A percentile compares a stretch with the other conserved stretches of the same genome.
phyloP scores from a whole-genome alignment of 2,797 vertebrate genomes.

The Ctenochaetus hawaiiensis region DNA sequence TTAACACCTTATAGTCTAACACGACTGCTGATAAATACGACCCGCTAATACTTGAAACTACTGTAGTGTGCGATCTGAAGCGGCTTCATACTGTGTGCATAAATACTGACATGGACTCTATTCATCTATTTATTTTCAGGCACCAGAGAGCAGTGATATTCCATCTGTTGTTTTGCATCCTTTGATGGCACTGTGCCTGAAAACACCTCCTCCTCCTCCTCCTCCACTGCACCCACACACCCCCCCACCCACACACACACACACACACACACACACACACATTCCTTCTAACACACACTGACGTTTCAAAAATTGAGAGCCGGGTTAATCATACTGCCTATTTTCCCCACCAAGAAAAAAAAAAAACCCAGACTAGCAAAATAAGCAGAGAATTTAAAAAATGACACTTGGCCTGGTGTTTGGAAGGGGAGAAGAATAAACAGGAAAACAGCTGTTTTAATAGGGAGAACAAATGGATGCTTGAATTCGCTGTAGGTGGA shows the following conservation, averaged over 20 bases:
- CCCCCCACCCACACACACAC: slow-evolving; percentile 2
- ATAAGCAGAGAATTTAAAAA: slow-evolving; percentile 43
- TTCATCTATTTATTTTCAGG: slow-evolving; percentile 37
- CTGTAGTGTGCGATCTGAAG: slow-evolving; percentile 7
- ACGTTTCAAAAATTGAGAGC: slow-evolving; percentile 16
- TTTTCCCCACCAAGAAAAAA: slow-evolving; percentile 24
- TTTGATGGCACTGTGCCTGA: slow-evolving; percentile 43
- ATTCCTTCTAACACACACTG: no score
- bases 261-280: background rate
- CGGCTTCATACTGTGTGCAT: slow-evolving; percentile 33
- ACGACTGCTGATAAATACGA: slow-evolving; percentile 48
- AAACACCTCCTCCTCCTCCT: slow-evolving; percentile 22
- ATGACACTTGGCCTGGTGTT: slow-evolving; percentile 22
- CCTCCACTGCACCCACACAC: background rate
- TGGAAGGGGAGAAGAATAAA: slow-evolving; percentile 50
- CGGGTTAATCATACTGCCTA: slow-evolving; percentile 34
- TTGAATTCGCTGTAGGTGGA: slow-evolving; percentile 54
- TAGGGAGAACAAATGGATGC: slow-evolving; percentile 28
- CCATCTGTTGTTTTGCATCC: slow-evolving; percentile 59
- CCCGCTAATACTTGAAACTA: slow-evolving; percentile 30
- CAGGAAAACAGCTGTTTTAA: slow-evolving; percentile 68
- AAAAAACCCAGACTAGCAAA: slow-evolving; percentile 27
- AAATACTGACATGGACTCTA: slow-evolving; percentile 17
- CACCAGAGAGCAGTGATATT: slow-evolving; percentile 48
- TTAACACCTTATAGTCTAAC: slow-evolving; percentile 27